Percentiles rank a stretch among this genome's conserved stretches.
Conservation (phyloP, 37 sponge, comb jelly and placozoan genomes). For the Spongilla lacustris region DNA sequence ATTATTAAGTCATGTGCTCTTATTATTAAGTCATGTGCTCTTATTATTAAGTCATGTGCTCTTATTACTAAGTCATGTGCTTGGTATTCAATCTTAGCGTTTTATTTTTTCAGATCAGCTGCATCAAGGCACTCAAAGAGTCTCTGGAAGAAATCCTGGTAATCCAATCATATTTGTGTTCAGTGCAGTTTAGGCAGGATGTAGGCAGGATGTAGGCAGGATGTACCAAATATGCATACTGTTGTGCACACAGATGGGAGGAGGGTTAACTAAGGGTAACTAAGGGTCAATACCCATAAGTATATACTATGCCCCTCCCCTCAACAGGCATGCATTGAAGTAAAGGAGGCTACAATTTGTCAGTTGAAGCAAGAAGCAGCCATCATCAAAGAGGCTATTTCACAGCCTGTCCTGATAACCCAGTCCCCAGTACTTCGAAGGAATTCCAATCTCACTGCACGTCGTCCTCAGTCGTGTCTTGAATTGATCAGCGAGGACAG, state of each 20-base stretch:
- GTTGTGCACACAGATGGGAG: too few relatives aligned
- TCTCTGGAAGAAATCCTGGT: slow-evolving; percentile 60
- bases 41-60: too few relatives aligned
- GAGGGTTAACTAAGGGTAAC: too few relatives aligned
- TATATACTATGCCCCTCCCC: neutral
- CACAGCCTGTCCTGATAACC: neutral
- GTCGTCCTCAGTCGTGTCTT: neutral
- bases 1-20: too few relatives aligned
- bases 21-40: too few relatives aligned
- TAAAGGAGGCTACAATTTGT: neutral
- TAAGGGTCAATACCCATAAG: too few relatives aligned
- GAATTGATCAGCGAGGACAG: neutral
- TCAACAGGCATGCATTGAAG: neutral
- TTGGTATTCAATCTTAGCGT: too few relatives aligned
- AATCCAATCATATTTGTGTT: slow-evolving; percentile 2
- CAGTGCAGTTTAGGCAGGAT: neutral
- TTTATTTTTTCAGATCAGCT: slow-evolving; percentile 8
- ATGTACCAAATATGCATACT: too few relatives aligned
- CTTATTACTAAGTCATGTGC: neutral
- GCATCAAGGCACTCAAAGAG: slow-evolving; percentile 35
- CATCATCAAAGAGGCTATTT: neutral
- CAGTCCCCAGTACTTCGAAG: neutral
- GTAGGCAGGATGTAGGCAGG: neutral
- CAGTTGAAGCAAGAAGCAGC: neutral
- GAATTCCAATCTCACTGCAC: neutral